These are phyloP conservation scores for Diachasma alloeum DNA, from an alignment of 1,140 invertebrate genomes.

Conservation along the genomic window DNA sequence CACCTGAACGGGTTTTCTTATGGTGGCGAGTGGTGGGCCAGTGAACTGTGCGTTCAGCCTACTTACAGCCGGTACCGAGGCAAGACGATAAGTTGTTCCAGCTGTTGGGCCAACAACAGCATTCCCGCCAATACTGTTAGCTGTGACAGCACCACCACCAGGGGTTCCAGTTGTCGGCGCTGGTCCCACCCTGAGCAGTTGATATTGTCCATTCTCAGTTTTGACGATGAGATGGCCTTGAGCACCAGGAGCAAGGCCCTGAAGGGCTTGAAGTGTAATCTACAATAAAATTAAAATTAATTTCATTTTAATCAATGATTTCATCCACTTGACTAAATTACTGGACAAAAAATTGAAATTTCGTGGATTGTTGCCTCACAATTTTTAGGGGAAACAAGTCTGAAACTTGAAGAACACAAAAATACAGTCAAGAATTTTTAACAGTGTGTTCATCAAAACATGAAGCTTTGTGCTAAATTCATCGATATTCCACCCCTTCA, in stretches of 20 bases:
- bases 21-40: conserved; percentile 68
- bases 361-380: background rate
- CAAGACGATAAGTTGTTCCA: conserved; percentile 68
- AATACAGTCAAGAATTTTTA: too few species aligned
- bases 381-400: too few species aligned
- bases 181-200: conserved; percentile 86
- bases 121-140: conserved; percentile 66
- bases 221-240: conserved; percentile 89
- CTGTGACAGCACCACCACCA: conserved; percentile 68
- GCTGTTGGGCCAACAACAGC: conserved; percentile 56
- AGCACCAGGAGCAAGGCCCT: conserved; percentile 82
- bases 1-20: conserved; percentile 68
- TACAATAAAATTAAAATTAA: conserved; percentile 57
- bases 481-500: too few species aligned
- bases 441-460: too few species aligned
- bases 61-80: conserved; percentile 69
- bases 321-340: background rate
- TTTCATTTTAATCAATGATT: conserved; percentile 5
- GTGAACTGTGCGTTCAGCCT: conserved; percentile 69
- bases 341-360: background rate
- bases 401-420: too few species aligned
- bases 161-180: conserved; percentile 67
- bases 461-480: too few species aligned
- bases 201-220: conserved; percentile 94
- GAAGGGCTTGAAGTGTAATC: conserved; percentile 86